phyloP scores from a whole-genome alignment of 2,113 vertebrate species.

The Syngnathoides biaculeatus region DNA sequence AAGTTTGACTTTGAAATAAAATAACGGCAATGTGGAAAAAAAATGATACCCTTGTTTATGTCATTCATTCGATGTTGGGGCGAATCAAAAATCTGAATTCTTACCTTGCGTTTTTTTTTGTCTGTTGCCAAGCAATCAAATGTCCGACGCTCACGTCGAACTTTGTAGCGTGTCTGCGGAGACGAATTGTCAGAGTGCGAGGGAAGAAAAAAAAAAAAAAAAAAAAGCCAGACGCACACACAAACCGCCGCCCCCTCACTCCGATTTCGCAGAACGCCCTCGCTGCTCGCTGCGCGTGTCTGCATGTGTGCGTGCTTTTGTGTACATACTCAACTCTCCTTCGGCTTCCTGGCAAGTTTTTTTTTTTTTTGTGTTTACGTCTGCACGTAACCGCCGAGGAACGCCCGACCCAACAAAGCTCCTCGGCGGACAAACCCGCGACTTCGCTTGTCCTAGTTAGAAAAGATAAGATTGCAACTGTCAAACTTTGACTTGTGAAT shows the following conservation, averaged over 20 bases:
- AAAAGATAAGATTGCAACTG: too few species aligned
- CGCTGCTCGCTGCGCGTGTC: not conserved
- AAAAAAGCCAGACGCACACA: not conserved
- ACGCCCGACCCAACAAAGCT: not conserved
- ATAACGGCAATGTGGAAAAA: not conserved
- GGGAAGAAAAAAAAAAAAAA: too few species aligned
- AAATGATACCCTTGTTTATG: not conserved
- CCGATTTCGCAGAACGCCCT: not conserved
- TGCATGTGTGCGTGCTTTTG: too few species aligned
- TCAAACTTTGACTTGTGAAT: too few species aligned
- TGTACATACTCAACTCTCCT: not conserved
- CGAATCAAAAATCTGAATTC: not conserved
- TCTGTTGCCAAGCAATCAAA: not conserved
- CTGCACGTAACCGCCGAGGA: not conserved
- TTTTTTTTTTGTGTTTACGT: not conserved
- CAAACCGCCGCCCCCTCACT: conserved; percentile 13
- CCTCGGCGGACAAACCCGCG: too few species aligned
- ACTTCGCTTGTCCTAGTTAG: too few species aligned
- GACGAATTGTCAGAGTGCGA: not conserved
- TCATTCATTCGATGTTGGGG: not conserved
- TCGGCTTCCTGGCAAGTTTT: not conserved
- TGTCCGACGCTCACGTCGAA: not conserved
- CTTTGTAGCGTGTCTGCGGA: conserved; percentile 14
- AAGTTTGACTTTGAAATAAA: too few species aligned
- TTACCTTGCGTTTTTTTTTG: not conserved